Percentiles rank a stretch among this genome's conserved stretches.
These are phyloP conservation scores for Pelmatolapia mariae DNA, from an alignment of 2,113 vertebrate species.

Conservation along the genomic window DNA sequence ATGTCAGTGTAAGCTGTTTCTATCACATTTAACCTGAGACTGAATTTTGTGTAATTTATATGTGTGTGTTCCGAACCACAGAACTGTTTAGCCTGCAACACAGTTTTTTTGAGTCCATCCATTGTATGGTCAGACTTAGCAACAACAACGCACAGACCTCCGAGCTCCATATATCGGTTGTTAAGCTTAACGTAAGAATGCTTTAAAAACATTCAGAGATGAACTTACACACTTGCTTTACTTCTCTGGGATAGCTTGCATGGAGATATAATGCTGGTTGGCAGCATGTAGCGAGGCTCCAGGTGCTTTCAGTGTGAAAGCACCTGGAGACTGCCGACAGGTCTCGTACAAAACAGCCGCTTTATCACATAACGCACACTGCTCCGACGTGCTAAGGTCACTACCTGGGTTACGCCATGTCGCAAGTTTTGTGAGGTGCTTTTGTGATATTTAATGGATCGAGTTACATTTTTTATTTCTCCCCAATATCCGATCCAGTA, in stretches of 20 bases:
- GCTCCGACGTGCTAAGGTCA: too few species aligned
- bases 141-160: not conserved
- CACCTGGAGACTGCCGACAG: too few species aligned
- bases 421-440: too few species aligned
- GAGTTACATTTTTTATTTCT: not conserved
- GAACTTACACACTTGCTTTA: not conserved
- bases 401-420: too few species aligned
- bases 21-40: not conserved
- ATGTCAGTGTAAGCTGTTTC: not conserved
- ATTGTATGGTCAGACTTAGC: not conserved
- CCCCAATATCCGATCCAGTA: not conserved
- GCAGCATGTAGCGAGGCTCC: not conserved
- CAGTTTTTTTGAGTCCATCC: not conserved
- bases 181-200: not conserved
- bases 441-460: too few species aligned
- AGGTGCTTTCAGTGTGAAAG: not conserved
- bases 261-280: not conserved
- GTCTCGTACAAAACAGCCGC: too few species aligned
- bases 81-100: not conserved
- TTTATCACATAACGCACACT: too few species aligned
- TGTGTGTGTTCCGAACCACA: not conserved
- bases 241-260: not conserved
- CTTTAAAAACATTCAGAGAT: not conserved
- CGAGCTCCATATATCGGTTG: not conserved
- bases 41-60: not conserved